phyloP scores from a whole-genome alignment of 1,140 invertebrate genomes.

The Armadillidium nasatum region DNA sequence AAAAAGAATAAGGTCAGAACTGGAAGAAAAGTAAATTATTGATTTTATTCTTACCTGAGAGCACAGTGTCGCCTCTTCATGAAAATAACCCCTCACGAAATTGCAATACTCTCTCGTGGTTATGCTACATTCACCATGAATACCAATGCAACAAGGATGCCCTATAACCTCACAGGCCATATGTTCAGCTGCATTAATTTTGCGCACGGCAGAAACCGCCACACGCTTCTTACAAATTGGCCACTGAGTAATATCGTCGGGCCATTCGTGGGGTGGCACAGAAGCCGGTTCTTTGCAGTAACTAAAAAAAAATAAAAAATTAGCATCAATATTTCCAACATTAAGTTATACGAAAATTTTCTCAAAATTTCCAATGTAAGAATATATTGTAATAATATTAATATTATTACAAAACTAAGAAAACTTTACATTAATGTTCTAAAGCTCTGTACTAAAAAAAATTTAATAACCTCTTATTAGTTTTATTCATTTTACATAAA shows the following conservation, averaged over 20 bases:
- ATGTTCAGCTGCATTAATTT: slow-evolving; percentile 73
- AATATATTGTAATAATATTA: too few species aligned
- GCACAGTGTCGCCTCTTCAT: slow-evolving; percentile 94
- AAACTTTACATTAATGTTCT: too few species aligned
- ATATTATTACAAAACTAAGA: too few species aligned
- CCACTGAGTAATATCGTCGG: slow-evolving; percentile 98
- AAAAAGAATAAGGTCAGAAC: too few species aligned
- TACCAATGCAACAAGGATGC: slow-evolving; percentile 93
- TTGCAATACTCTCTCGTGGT: slow-evolving; percentile 97
- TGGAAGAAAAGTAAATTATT: too few species aligned
- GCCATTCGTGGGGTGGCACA: slow-evolving; percentile 92
- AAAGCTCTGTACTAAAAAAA: too few species aligned
- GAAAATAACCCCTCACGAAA: slow-evolving; percentile 94
- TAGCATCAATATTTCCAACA: neutral
- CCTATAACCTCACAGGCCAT: slow-evolving; percentile 96
- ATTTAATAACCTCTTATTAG: too few species aligned
- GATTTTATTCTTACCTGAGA: slow-evolving; percentile 69
- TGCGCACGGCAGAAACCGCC: slow-evolving; percentile 59
- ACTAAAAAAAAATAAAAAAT: slow-evolving; percentile 57
- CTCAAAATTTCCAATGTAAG: too few species aligned
- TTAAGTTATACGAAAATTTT: slow-evolving; percentile 50
- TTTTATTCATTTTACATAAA: too few species aligned
- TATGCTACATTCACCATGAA: slow-evolving; percentile 94
- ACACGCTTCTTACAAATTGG: slow-evolving; percentile 79
- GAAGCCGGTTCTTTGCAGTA: slow-evolving; percentile 94